Evolutionary conservation across 2,797 vertebrate species (phyloP).

Genomic region (Pagetopsis macropterus): DNA sequence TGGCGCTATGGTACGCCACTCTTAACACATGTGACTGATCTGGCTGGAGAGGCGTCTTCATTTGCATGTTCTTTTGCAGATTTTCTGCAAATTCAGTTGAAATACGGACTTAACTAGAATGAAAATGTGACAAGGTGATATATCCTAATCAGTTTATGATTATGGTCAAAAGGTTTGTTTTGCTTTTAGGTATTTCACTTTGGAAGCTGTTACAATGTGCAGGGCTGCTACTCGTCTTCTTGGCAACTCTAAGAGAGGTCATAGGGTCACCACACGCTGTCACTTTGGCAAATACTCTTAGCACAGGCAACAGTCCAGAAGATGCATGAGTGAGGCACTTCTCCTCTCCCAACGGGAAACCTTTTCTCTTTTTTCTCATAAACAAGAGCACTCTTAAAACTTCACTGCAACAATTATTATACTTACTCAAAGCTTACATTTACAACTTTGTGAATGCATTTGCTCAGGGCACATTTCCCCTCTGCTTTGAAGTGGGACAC

Average conservation of each 20-base stretch:
- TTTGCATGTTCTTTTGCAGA: background rate
- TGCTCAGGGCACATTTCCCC: slow-evolving; percentile 60
- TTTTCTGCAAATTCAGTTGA: background rate
- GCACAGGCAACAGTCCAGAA: slow-evolving; percentile 1
- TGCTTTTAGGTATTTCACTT: background rate
- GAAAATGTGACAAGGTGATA: background rate
- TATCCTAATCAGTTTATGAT: background rate
- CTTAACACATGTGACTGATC: too few relatives aligned
- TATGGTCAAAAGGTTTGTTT: background rate
- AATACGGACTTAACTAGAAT: too few relatives aligned
- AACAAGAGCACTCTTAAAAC: slow-evolving; percentile 60
- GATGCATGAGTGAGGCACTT: slow-evolving; percentile 6
- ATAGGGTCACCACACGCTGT: background rate
- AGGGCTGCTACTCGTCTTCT: background rate
- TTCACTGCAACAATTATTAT: slow-evolving; percentile 41
- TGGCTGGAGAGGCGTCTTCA: too few relatives aligned
- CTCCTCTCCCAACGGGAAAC: slow-evolving; percentile 17
- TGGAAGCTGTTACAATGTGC: background rate
- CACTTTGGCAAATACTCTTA: background rate
- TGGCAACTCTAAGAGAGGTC: slow-evolving; percentile 2
- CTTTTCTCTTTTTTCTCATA: slow-evolving; percentile 50
- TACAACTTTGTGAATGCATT: slow-evolving; percentile 55
- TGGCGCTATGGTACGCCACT: too few relatives aligned
- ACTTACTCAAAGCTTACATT: slow-evolving; percentile 74
- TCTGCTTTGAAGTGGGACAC: slow-evolving; percentile 73